Percentiles rank a stretch among this genome's conserved stretches.
These are phyloP conservation scores for Orcinus orca DNA, from an alignment of 2,113 vertebrate species.

Conservation along the genomic window DNA sequence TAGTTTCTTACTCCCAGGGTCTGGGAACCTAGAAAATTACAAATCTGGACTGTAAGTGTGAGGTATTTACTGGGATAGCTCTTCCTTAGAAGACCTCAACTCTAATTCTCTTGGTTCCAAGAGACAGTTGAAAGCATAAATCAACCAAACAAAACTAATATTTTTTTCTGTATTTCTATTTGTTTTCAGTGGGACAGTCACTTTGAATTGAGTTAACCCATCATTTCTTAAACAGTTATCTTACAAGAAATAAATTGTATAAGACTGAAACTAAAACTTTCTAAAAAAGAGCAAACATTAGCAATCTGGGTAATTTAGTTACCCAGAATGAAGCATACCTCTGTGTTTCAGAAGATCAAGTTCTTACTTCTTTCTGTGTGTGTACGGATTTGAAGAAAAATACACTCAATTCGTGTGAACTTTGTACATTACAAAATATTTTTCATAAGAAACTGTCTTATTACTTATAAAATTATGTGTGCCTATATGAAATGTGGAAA, in stretches of 20 bases:
- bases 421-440: not conserved
- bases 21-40: not conserved
- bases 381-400: not conserved
- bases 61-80: not conserved
- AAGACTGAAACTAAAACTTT: not conserved
- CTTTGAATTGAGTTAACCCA: not conserved
- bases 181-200: not conserved
- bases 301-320: not conserved
- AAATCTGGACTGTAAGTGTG: not conserved
- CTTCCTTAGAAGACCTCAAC: not conserved
- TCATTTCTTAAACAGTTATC: not conserved
- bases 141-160: not conserved
- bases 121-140: not conserved
- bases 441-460: not conserved
- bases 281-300: not conserved
- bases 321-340: not conserved
- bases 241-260: not conserved
- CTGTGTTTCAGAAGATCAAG: not conserved
- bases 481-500: not conserved
- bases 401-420: not conserved
- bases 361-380: not conserved
- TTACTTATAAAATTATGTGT: not conserved
- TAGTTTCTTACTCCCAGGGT: not conserved
- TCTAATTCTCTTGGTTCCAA: not conserved
- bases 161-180: not conserved